These are phyloP conservation scores for Numida meleagris DNA, from an alignment of 2,113 vertebrate genomes.

Conservation along the genomic window DNA sequence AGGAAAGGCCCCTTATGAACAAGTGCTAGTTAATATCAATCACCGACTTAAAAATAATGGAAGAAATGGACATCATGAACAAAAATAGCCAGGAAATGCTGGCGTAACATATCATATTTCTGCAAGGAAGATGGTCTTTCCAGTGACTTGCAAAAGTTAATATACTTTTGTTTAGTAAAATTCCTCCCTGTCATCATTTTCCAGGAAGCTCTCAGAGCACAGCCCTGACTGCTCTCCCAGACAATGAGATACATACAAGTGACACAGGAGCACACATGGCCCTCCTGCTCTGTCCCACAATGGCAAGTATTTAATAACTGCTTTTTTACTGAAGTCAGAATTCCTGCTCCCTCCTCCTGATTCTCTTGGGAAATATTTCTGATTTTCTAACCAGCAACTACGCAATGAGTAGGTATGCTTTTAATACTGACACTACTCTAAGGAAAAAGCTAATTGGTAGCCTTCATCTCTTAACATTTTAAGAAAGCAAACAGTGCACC, in stretches of 20 bases:
- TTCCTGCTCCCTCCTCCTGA: background rate
- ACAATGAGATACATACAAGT: background rate
- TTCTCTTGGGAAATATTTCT: background rate
- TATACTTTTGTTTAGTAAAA: background rate
- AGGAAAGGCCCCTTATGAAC: background rate
- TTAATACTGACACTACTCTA: background rate
- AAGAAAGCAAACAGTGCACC: background rate
- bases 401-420: background rate
- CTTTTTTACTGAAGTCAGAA: background rate
- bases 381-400: background rate
- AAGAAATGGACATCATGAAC: background rate
- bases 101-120: background rate
- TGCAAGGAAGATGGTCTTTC: background rate
- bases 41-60: background rate
- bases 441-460: background rate
- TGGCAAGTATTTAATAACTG: background rate
- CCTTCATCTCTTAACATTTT: background rate
- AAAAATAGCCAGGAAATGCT: background rate
- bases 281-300: background rate
- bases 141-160: background rate
- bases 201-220: background rate
- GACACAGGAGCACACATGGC: background rate
- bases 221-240: background rate
- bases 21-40: background rate
- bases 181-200: background rate